phyloP scores from a whole-genome alignment of 2,888 invertebrate genomes.

The Cryptus armator region DNA sequence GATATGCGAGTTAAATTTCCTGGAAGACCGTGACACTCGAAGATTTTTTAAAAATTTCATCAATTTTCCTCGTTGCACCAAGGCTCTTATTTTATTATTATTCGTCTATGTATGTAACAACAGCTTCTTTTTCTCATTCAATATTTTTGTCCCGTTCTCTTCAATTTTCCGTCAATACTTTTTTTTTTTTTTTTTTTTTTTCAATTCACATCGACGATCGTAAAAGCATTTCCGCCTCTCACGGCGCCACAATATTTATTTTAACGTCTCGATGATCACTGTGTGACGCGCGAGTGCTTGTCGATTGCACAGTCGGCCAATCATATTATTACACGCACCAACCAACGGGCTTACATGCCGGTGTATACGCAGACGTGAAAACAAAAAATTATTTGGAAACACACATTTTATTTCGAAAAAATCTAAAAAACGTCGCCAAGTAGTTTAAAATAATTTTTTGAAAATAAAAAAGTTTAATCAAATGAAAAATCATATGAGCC shows the following conservation, averaged over 20 bases:
- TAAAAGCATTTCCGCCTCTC: slow-evolving; percentile 39
- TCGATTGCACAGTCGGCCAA: slow-evolving; percentile 21
- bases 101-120: neutral
- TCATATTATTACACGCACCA: neutral
- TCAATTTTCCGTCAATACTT: neutral
- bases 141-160: slow-evolving; percentile 1
- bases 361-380: neutral
- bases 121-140: slow-evolving; percentile 5
- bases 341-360: too few relatives aligned
- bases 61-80: slow-evolving; percentile 33
- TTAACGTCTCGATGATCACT: slow-evolving; percentile 48
- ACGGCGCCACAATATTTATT: slow-evolving; percentile 32
- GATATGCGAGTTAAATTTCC: slow-evolving; percentile 52
- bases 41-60: slow-evolving; percentile 24
- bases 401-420: too few relatives aligned
- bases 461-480: too few relatives aligned
- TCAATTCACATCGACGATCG: slow-evolving; percentile 6
- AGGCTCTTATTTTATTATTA: neutral
- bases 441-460: too few relatives aligned
- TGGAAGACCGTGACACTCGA: slow-evolving; percentile 42
- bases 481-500: too few relatives aligned
- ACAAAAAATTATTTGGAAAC: neutral
- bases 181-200: slow-evolving; percentile 4
- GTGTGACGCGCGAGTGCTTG: slow-evolving; percentile 14
- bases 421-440: too few relatives aligned